phyloP scores from a whole-genome alignment of 2,888 invertebrate genomes.

The Diloba caeruleocephala region DNA sequence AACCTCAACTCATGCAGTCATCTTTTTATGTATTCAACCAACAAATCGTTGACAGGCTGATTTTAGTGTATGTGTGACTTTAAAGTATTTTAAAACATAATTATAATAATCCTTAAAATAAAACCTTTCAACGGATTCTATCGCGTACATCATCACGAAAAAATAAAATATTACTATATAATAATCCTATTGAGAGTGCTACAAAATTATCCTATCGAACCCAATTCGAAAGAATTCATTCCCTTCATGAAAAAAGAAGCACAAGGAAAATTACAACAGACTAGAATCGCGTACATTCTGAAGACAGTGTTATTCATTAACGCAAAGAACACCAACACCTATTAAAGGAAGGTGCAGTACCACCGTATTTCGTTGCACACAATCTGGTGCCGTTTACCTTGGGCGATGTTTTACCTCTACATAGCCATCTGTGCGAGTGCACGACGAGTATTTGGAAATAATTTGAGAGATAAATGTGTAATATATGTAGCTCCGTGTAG shows the following conservation, averaged over 20 bases:
- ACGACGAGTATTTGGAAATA: conserved; percentile 1
- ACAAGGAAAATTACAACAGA: conserved; percentile 41
- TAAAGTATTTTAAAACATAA: too few relatives aligned
- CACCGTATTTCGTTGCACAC: conserved; percentile 52
- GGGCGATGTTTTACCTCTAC: conserved; percentile 13
- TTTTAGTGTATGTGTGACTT: too few relatives aligned
- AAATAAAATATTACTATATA: too few relatives aligned
- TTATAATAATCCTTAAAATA: too few relatives aligned
- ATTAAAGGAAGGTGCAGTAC: conserved; percentile 61
- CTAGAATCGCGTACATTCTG: conserved; percentile 18
- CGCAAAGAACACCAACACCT: conserved; percentile 62
- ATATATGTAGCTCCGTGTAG: not conserved
- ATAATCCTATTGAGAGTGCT: too few relatives aligned
- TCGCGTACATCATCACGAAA: too few relatives aligned
- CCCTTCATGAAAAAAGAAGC: conserved; percentile 23
- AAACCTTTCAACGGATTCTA: too few relatives aligned
- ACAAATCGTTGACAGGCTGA: too few relatives aligned
- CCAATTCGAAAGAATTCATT: conserved; percentile 16
- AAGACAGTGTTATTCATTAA: conserved; percentile 63
- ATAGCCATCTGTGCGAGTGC: conserved; percentile 12
- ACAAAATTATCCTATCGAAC: not conserved
- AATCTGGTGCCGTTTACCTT: conserved; percentile 37
- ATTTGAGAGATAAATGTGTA: not conserved
- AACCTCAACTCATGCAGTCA: too few relatives aligned
- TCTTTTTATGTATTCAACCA: too few relatives aligned